Evolutionary conservation across 2,888 invertebrate genomes (phyloP).

Genomic region (Drosophila merina): DNA sequence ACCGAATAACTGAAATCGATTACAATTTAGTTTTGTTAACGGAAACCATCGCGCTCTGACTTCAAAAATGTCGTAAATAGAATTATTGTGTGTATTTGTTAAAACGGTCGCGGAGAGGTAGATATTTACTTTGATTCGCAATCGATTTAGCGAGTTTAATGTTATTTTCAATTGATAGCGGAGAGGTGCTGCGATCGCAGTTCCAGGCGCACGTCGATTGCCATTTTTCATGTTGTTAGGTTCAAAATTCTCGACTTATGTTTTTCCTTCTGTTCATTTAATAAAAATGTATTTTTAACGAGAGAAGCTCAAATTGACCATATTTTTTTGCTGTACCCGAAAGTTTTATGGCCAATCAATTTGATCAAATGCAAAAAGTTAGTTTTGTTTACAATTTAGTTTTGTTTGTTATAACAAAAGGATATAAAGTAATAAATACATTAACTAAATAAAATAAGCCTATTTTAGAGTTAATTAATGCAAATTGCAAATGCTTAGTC

Average conservation of each 20-base stretch:
- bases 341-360: constrained; percentile 50
- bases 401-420: constrained; percentile 46
- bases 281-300: constrained; percentile 34
- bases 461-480: constrained; percentile 78
- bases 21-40: constrained; percentile 53
- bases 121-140: constrained; percentile 3
- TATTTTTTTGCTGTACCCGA: constrained; percentile 31
- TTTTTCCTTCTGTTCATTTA: constrained; percentile 28
- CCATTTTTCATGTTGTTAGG: constrained; percentile 45
- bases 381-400: constrained; percentile 42
- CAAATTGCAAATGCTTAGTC: constrained; percentile 76
- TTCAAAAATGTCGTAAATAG: constrained; percentile 24
- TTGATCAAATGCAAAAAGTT: constrained; percentile 32
- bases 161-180: constrained; percentile 35
- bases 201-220: constrained; percentile 28
- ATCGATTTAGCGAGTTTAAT: constrained; percentile 16
- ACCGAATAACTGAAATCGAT: constrained; percentile 52
- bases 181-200: constrained; percentile 27
- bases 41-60: constrained; percentile 16
- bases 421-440: constrained; percentile 28
- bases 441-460: constrained; percentile 54
- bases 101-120: background rate
- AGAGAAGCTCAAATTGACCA: constrained; percentile 8
- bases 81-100: constrained; percentile 36
- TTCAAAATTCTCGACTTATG: constrained; percentile 27